Base-by-base conservation (phyloP, 2,888 invertebrate genomes). In the Cecidostiba fungosa region DNA sequence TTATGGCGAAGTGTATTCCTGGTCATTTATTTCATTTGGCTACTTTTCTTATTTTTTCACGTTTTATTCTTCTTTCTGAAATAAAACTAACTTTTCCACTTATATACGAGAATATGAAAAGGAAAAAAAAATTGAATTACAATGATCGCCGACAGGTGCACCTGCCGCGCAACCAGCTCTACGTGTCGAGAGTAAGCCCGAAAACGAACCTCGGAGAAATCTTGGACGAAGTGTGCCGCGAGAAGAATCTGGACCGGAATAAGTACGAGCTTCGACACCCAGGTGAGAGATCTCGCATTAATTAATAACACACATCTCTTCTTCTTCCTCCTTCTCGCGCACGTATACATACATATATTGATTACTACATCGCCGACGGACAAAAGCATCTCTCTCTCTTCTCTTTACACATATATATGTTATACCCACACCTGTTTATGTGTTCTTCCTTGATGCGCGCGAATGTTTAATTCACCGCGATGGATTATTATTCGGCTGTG, bases 211-310 rank as follows among this genome's bases (percentile, higher is more conserved):
- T 97, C 47, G 95, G 95, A 69, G 96, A 97, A 87, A 95, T 97
- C 79, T 94, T 97, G 89, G 94, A 95, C 84, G 95, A 96, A 91
- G 96, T 97, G 19, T 97, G 97, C 91, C 95, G 95, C 77, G 96
- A 97, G 91, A 97, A 97, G 92, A 95, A 95, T 92, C 94, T 97
- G 90, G 97, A 97, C 92, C 94, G 95, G 36, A 93, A 94, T 81
- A 96, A 96, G 92, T 97, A 97, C 92, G 96, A 96, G 92, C 95
- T 97, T 89, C 95, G 97, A 88, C 96, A 97, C 94, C 97, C 97
- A 92, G 96, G 96, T 96, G 91, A 93, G 92, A 72, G 10, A 69
- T 80, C 36, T 32, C 66, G 62, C 29, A 14, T 78, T 69, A 70
- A 72, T 72, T 36, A 43, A 72, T 70, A 70, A 70, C 19, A 29